Percentiles rank a stretch among this genome's conserved stretches.
Conservation (phyloP, 2,888 invertebrate genomes). For the Keiferia lycopersicella region DNA sequence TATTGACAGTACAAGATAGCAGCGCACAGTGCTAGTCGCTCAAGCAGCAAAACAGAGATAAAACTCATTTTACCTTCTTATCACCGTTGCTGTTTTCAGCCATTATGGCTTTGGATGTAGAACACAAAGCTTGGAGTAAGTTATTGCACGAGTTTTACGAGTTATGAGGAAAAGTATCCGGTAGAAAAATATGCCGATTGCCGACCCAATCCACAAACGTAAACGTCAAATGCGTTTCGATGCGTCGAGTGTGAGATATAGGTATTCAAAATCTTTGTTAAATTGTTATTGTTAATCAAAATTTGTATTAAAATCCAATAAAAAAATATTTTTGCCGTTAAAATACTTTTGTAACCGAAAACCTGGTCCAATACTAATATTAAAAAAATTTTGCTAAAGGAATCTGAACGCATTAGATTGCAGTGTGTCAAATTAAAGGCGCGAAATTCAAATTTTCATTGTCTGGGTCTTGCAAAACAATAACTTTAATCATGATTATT, state of each 20-base stretch:
- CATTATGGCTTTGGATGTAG: constrained; percentile 46
- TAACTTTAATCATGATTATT: too few relatives aligned
- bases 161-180: not conserved
- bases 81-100: constrained; percentile 58
- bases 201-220: not conserved
- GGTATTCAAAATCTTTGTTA: too few relatives aligned
- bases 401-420: not conserved
- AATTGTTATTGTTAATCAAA: too few relatives aligned
- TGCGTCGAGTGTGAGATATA: not conserved
- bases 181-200: not conserved
- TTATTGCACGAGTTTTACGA: constrained; percentile 2
- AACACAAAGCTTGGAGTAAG: not conserved
- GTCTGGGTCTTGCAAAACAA: not conserved
- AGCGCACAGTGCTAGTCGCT: not conserved
- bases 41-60: constrained; percentile 21
- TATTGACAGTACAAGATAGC: constrained; percentile 41
- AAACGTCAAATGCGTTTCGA: constrained; percentile 11
- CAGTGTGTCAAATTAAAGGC: not conserved
- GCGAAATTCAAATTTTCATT: not conserved
- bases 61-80: constrained; percentile 67
- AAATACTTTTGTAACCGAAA: too few relatives aligned
- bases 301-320: too few relatives aligned
- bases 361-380: too few relatives aligned
- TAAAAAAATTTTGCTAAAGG: not conserved
- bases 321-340: too few relatives aligned